Evolutionary conservation across 2,888 invertebrate genomes (phyloP), one percentile per base, ranked within the genome.

Genomic region (Bellardia bayeri): DNA sequence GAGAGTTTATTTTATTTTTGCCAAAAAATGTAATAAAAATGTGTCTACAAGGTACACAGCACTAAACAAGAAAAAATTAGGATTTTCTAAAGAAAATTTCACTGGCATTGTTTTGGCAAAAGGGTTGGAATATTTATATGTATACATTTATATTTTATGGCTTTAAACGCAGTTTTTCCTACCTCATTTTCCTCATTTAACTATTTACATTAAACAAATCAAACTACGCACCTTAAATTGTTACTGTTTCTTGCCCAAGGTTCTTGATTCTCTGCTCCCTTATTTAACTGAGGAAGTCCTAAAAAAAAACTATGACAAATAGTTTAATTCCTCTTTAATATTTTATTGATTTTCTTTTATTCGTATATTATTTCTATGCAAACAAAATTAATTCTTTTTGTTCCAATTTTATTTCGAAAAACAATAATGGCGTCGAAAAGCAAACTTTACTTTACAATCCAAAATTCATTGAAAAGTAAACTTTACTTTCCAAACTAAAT

Each of bases 81-180:
- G 40, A 58, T 42, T 63, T 74, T 64, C 66, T 51, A 30, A 42
- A 54, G 58, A 54, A 78, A 78, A 33, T 45, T 49, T 61, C 16
- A 58, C 16, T 84, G 71, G 4, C n/a, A 84, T 78, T 81, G 81
- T 82, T 66, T 81, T 69, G 14, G 45, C 11, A 56, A 84, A 87
- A 87, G 87, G 87, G 84, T 84, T 87, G 81, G 68, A n/a, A 74
- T 78, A 68, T 78, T 81, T 82, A n/a, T n/a, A n/a, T n/a, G n/a
- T n/a, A n/a, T n/a, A n/a, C n/a, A 86, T 79, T 69, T 64, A 51
- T 75, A 80, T 86, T 82, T 79, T 75, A 79, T 75, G 40, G 16
- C 42, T 23, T 66, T 49, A 30, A 56, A 64, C 23, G 51, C 66
- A 33, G 79, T 74, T 71, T 87, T 80, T 61, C 71, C 66, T 75